Evolutionary conservation across 2,113 vertebrate genomes (phyloP).

Genomic region (Odocoileus hemionus): DNA sequence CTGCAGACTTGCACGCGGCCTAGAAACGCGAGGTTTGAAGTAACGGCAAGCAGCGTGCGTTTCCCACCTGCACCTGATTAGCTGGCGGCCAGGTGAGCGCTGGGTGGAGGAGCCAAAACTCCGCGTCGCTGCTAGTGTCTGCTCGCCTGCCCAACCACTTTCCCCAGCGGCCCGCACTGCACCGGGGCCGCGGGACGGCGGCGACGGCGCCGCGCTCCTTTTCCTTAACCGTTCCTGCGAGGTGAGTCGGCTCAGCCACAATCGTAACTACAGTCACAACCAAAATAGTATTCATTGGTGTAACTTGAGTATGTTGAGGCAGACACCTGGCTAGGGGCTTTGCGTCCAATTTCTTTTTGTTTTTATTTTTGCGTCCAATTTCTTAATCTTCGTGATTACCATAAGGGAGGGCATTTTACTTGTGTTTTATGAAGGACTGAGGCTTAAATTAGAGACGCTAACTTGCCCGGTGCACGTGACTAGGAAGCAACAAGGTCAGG

Average conservation of each 20-base stretch:
- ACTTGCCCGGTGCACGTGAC: rapidly evolving
- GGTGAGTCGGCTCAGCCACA: neutral
- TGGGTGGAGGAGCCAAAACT: neutral
- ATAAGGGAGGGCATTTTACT: neutral
- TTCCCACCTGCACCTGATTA: neutral
- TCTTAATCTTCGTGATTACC: neutral
- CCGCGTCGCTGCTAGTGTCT: rapidly evolving
- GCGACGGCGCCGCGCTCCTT: neutral
- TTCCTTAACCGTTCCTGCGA: neutral
- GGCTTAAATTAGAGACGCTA: neutral
- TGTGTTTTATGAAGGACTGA: neutral
- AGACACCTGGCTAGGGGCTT: neutral
- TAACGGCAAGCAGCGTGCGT: rapidly evolving
- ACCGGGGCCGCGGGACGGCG: rapidly evolving
- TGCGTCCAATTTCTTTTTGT: neutral
- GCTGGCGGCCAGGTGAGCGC: neutral
- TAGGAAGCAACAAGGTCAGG: neutral
- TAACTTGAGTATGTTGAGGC: neutral
- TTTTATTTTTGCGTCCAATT: neutral
- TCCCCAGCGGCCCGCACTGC: rapidly evolving
- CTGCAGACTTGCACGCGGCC: neutral
- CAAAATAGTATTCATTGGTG: neutral
- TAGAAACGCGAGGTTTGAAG: neutral
- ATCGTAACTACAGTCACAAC: neutral
- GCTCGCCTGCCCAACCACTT: neutral